Evolutionary conservation across 2,113 vertebrate species (phyloP).

Genomic region (Corythaeola cristata): DNA sequence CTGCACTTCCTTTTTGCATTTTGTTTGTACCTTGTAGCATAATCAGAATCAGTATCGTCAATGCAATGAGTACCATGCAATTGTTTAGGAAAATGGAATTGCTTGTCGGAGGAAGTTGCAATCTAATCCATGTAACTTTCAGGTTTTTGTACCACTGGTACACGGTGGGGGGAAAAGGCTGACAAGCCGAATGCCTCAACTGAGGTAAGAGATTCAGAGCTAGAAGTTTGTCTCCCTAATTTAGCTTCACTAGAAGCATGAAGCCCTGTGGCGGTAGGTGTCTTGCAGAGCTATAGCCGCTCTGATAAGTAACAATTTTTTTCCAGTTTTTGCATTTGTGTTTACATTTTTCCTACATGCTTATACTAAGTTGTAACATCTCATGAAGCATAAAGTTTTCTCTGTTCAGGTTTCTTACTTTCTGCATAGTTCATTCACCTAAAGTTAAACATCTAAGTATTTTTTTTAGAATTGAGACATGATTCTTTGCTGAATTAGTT

Average conservation of each 20-base stretch:
- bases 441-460: neutral
- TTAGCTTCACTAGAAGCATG: neutral
- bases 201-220: neutral
- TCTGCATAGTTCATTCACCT: neutral
- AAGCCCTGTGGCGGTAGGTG: neutral
- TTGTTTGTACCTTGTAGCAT: neutral
- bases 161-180: neutral
- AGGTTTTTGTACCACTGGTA: neutral
- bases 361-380: neutral
- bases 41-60: neutral
- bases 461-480: neutral
- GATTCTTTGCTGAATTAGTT: neutral
- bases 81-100: neutral
- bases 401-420: neutral
- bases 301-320: neutral
- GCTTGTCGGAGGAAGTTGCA: neutral
- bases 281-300: neutral
- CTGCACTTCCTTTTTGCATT: neutral
- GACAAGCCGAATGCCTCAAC: neutral
- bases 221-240: neutral
- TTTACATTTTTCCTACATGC: neutral
- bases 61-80: neutral
- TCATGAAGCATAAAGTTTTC: neutral
- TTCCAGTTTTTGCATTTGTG: neutral
- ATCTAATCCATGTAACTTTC: neutral